A percentile compares a stretch with the other conserved stretches of the same genome.
These are phyloP conservation scores for Lathamus discolor DNA, from an alignment of 2,113 vertebrate genomes.

Conservation along the genomic window DNA sequence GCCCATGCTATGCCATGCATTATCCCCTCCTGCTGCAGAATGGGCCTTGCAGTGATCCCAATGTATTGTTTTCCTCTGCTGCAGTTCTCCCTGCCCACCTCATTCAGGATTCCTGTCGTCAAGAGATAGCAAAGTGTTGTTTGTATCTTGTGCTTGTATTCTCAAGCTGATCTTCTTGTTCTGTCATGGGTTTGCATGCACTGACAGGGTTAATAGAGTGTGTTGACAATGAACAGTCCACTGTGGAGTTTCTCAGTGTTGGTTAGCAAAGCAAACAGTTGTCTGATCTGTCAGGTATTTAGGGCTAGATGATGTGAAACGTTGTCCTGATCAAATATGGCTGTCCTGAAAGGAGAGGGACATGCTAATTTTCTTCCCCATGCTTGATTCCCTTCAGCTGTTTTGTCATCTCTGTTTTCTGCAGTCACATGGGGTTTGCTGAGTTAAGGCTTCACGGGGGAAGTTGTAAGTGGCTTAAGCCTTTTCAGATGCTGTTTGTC, in stretches of 20 bases:
- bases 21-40: background rate
- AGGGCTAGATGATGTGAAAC: background rate
- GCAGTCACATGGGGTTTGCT: background rate
- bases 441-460: background rate
- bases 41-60: background rate
- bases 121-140: background rate
- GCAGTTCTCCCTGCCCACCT: background rate
- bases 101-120: background rate
- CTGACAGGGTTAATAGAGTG: background rate
- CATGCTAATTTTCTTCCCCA: background rate
- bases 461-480: slow-evolving; percentile 17
- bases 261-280: background rate
- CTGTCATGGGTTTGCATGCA: background rate
- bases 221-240: background rate
- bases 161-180: background rate
- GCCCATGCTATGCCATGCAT: background rate
- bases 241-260: background rate
- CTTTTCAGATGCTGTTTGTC: slow-evolving; percentile 51
- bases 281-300: background rate
- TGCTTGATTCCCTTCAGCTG: background rate
- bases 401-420: background rate
- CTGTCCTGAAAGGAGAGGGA: background rate
- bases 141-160: background rate
- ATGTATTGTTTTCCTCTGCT: background rate
- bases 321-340: background rate